Evolutionary conservation across 2,888 invertebrate genomes (phyloP), one percentile per base, ranked within the genome.

Genomic region (Chrysotoxum bicinctum): DNA sequence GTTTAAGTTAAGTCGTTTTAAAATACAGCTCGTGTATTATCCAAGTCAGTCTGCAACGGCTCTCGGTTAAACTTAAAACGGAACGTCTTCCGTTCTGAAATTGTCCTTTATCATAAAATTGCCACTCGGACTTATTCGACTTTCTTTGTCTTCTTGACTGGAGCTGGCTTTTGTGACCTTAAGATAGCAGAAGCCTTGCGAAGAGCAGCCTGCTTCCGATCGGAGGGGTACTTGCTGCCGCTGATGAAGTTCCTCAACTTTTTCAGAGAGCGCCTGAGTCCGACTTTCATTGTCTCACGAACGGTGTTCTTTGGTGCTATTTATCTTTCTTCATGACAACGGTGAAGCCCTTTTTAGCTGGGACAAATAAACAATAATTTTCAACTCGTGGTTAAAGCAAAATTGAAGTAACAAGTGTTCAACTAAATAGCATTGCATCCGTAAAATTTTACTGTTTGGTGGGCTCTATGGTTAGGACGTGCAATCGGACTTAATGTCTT

Each of bases 151-250:
- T 97, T 97, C 93, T 97, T 98, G 88, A 94, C 94, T 89, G 96
- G 95, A 88, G 96, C 94, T 76, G 97, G 96, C 93, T 97, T 96
- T 93, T 99, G 98, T 73, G 98, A 98, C 88, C 96, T 95, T 87
- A 98, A 93, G 89, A 99, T 96, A 88, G 98, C 98, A 90, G 98
- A 98, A 69, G 98, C 98, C 90, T 97, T 95, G 85, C 98, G 95
- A 74, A 98, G 94, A 69, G 98, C 98, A 91, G 95, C 96, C 96
- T 92, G 92, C 68, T 91, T 96, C 89, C 98, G 94, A 92, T 98
- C 98, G 89, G 95, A 96, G 90, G 98, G 95, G 93, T 98, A 98
- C 90, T 95, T 95, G 93, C 96, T 96, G 83, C 95, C 95, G 88
- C 94, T 94, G 89, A 98, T 92, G 89, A 97, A 93, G 89, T 95